Conservation (phyloP, 2,888 invertebrate species). For the Eubasilissa splendida region DNA sequence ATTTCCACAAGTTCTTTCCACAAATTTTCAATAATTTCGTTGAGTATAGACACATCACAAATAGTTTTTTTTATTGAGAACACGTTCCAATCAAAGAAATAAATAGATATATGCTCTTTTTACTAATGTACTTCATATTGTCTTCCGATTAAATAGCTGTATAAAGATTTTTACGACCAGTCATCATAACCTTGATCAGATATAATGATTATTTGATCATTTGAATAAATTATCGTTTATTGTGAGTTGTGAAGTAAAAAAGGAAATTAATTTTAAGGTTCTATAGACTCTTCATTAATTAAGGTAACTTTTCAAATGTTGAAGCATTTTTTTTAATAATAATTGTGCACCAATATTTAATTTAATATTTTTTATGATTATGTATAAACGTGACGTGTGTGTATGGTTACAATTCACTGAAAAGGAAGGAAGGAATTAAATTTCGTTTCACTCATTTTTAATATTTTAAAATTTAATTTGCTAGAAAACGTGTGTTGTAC, state of each 20-base stretch:
- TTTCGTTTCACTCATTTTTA: too few relatives aligned
- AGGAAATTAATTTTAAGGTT: constrained; percentile 12
- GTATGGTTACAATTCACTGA: too few relatives aligned
- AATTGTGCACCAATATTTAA: too few relatives aligned
- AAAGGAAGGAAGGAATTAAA: too few relatives aligned
- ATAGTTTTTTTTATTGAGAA: not conserved
- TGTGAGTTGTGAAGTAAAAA: constrained; percentile 6
- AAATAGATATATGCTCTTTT: constrained; percentile 10
- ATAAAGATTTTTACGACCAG: constrained; percentile 6
- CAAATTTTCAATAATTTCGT: not conserved
- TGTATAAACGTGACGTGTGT: too few relatives aligned
- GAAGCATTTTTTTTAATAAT: too few relatives aligned
- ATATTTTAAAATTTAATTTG: too few relatives aligned
- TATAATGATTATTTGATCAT: not conserved
- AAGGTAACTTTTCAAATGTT: too few relatives aligned
- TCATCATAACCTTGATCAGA: constrained; percentile 23
- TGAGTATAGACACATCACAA: constrained; percentile 1
- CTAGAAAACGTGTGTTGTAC: too few relatives aligned
- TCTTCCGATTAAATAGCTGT: not conserved
- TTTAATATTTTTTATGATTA: too few relatives aligned
- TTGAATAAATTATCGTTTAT: constrained; percentile 28
- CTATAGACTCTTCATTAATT: not conserved
- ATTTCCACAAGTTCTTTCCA: constrained; percentile 12
- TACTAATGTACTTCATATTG: constrained; percentile 6
- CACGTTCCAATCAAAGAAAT: not conserved